phyloP scores from a whole-genome alignment of 2,113 vertebrate genomes.

The Oriolus oriolus region DNA sequence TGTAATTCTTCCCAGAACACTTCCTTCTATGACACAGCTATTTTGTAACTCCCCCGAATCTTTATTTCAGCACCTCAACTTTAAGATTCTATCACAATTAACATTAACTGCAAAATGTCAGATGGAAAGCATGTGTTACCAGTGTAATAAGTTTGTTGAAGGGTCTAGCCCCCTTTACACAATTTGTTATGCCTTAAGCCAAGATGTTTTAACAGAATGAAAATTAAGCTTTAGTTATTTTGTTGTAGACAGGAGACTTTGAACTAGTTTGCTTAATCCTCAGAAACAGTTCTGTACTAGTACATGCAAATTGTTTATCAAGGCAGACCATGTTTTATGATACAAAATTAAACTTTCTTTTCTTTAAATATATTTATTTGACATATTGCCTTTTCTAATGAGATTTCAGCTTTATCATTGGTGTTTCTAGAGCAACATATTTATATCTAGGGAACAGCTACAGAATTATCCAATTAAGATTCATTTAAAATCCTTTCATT shows the following conservation, averaged over 20 bases:
- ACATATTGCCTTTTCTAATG: background rate
- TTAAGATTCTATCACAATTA: background rate
- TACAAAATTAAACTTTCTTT: background rate
- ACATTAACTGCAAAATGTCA: background rate
- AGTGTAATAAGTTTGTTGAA: background rate
- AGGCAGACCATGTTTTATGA: background rate
- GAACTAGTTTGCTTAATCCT: background rate
- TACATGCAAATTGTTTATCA: background rate
- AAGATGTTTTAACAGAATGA: background rate
- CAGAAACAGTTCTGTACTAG: background rate
- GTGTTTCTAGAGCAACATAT: background rate
- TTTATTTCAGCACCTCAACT: background rate
- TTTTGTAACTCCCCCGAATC: background rate
- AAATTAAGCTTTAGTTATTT: background rate
- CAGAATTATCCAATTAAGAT: background rate
- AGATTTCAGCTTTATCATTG: background rate
- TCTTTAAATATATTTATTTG: background rate
- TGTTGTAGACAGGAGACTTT: background rate
- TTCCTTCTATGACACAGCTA: background rate
- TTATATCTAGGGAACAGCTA: background rate
- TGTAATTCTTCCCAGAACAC: background rate
- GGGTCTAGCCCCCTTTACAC: accelerated
- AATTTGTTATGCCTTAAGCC: background rate
- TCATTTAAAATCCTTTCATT: background rate
- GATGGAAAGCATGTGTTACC: background rate